Evolutionary conservation across 2,113 vertebrate genomes (phyloP).

Genomic region (Pteruthius melanotis): DNA sequence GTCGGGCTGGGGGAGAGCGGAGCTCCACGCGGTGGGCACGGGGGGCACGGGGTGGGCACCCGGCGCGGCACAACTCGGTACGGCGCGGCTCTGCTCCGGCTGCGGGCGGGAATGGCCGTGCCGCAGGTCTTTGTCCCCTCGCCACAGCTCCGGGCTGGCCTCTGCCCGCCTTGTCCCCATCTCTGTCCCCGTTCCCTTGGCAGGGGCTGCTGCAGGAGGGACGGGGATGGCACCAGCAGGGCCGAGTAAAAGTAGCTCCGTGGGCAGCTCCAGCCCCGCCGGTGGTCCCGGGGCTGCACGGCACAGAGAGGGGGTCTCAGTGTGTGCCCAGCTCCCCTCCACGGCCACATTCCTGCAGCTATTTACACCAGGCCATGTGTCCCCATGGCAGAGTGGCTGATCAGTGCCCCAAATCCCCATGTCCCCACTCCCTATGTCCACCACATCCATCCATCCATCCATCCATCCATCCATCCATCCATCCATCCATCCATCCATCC

Average conservation of each 20-base stretch:
- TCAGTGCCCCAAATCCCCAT: neutral
- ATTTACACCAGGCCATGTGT: rapidly evolving
- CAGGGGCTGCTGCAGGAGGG: neutral
- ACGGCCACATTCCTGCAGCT: neutral
- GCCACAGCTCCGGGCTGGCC: neutral
- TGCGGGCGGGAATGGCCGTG: neutral
- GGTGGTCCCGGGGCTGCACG: neutral
- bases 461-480: no score
- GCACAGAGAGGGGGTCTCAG: neutral
- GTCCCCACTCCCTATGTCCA: no score
- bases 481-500: neutral
- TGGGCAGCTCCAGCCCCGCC: rapidly evolving
- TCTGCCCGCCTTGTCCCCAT: neutral
- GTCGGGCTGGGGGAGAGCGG: neutral
- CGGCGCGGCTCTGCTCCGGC: neutral
- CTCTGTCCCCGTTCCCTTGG: neutral
- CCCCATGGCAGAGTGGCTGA: rapidly evolving
- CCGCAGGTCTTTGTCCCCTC: neutral
- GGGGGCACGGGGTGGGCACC: neutral
- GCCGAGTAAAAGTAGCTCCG: neutral
- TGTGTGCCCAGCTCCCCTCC: neutral
- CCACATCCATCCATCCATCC: neutral
- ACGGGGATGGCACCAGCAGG: neutral
- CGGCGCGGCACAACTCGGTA: rapidly evolving
- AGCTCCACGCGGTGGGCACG: rapidly evolving